Percentiles rank a stretch among this genome's conserved stretches.
These are phyloP conservation scores for Synaphobranchus kaupii DNA, from an alignment of 2,797 vertebrate species.

Conservation along the genomic window DNA sequence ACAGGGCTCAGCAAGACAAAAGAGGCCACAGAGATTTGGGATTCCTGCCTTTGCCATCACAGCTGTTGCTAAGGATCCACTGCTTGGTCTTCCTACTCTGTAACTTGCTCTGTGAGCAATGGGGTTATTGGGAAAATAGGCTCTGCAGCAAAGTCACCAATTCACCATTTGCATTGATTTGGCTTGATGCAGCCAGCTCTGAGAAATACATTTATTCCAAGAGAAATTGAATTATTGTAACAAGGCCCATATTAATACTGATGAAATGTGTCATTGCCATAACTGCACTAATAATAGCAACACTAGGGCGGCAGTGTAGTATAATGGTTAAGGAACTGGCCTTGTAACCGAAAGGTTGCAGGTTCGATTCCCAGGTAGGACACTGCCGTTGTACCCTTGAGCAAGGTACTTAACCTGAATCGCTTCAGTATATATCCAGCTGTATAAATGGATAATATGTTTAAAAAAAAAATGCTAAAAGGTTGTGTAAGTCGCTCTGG, in stretches of 20 bases:
- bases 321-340: too few relatives aligned
- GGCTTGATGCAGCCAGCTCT: slow-evolving; percentile 7
- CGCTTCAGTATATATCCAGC: too few relatives aligned
- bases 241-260: slow-evolving; percentile 11
- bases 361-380: too few relatives aligned
- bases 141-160: slow-evolving; percentile 24
- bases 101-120: slow-evolving; percentile 25
- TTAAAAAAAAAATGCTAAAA: too few relatives aligned
- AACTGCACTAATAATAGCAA: slow-evolving; percentile 5
- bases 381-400: too few relatives aligned
- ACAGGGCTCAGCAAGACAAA: not conserved
- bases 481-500: too few relatives aligned
- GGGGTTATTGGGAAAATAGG: slow-evolving; percentile 28
- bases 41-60: slow-evolving; percentile 21
- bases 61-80: slow-evolving; percentile 34
- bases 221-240: slow-evolving; percentile 17
- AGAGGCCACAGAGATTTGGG: not conserved
- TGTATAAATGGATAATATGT: too few relatives aligned
- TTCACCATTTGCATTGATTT: slow-evolving; percentile 33
- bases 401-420: too few relatives aligned
- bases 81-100: not conserved
- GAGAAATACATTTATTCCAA: slow-evolving; percentile 19
- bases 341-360: too few relatives aligned
- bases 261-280: slow-evolving; percentile 10
- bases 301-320: too few relatives aligned